Evolutionary conservation across 2,888 invertebrate species (phyloP), one percentile per base, ranked within the genome.

Genomic region (Drosophila melanosoma): DNA sequence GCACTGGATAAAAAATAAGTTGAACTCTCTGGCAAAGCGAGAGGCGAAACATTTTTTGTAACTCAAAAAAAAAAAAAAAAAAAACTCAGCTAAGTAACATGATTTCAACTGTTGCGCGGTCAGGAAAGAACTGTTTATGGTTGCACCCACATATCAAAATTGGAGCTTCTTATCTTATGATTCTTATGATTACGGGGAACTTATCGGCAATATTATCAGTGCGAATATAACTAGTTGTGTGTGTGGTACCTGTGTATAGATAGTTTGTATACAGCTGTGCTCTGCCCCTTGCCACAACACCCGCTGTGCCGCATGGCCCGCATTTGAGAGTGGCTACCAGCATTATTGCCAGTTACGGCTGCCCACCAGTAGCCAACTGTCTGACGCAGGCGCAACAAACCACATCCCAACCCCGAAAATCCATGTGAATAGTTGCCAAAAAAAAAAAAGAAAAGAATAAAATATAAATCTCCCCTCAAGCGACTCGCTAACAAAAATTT

Each of bases 311-410:
- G 40, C 29, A 32, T 11, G 23, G 42, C 79, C 81, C 82, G 81
- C 79, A 81, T 79, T 63, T 42, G n/a, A 45, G 64, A 57, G 72
- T 59, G 61, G 64, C 63, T 45, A 87, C 90, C 88, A 87, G 87
- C 89, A 85, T 79, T 74, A 75, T 36, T 56, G 26, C n/a, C 51
- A 20, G 42, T 23, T 49, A 8, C 59, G 62, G 38, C 64, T 64
- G 69, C 69, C 71, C 66, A 76, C 80, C 85, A 72, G 82, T 71
- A 82, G 83, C 83, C 83, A 79, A 85, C 51, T 75, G 77, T 63
- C 74, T 72, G 62, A 35, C 63, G 54, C 72, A 65, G 71, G 59
- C 64, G 40, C 53, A 33, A n/a, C 53, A 42, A 23, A 15, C 23
- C 23, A 45, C 15, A 59, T 32, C 56, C 40, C 51, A 64, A 78